Base-by-base conservation (phyloP, 2,113 vertebrate genomes). In the Ophthalmolycus amberensis region DNA sequence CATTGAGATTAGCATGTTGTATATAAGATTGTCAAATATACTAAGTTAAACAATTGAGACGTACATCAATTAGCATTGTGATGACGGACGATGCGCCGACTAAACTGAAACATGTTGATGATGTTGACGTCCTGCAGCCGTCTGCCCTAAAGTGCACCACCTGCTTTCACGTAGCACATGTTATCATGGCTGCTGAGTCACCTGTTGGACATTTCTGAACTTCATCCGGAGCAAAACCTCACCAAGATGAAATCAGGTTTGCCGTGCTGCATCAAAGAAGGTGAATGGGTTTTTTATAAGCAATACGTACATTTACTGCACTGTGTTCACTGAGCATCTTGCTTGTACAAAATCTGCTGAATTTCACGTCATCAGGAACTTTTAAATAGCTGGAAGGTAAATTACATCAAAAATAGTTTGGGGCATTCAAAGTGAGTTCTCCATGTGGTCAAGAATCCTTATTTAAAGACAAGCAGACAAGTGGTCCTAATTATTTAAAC, bases 261-360 rank as follows among this genome's bases (percentile, higher is more conserved):
- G 32, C 42, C 32, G 12, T 60, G 46, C 75, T 75, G 77, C 64
- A 83, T 67, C 68, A 77, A 77, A 82, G 63, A 66, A 37, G 20
- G n/a, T 14, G 4, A 84, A 63, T 63, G 8, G 42, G 44, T 63
- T 54, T 80, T 69, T 68, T 65, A 38, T 7, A 83, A 68, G 77
- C 63, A 80, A 77, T 69, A 77, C 52, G 50, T 77, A n/a, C 48
- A 54, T 71, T 54, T 29, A 66, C 48, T 67, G 40, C 29, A 46
- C 38, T 34, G 37, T 0, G 48, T 40, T 63, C 64, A 79, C 76
- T 85, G 65, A 63, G 73, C 59, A n/a, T 78, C 6, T 50, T 59
- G 50, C 52, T 71, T 74, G 80, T 84, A 54, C 37, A 77, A 58
- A 58, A 58, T 81, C 82, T 80, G 77, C 81, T 90, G 75, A 86